phyloP scores from a whole-genome alignment of 1,140 invertebrate genomes.

The Cecropterus lyciades region DNA sequence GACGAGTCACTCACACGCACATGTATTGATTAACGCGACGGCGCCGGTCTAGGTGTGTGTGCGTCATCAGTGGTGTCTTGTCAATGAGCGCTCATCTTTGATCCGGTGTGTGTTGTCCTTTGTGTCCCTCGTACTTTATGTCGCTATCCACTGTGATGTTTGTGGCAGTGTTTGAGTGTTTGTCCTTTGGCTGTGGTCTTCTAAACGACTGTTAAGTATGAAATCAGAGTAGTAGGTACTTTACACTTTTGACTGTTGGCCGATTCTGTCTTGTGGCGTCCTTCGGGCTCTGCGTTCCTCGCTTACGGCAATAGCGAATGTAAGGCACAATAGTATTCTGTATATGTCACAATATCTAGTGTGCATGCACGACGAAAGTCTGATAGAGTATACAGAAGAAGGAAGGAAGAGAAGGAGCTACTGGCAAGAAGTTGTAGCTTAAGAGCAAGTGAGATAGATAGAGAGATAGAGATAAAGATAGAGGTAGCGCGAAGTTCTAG shows the following conservation, averaged over 20 bases:
- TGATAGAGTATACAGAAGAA: constrained; percentile 79
- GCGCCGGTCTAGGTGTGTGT: constrained; percentile 77
- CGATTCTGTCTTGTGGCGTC: constrained; percentile 65
- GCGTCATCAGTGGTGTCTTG: constrained; percentile 71
- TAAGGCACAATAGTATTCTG: constrained; percentile 74
- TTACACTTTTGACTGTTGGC: constrained; percentile 54
- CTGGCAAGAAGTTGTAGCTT: constrained; percentile 79
- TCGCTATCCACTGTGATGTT: constrained; percentile 73
- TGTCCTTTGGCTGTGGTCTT: constrained; percentile 69
- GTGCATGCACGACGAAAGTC: constrained; percentile 82
- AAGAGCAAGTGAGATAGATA: constrained; percentile 79
- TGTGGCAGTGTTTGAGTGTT: constrained; percentile 75
- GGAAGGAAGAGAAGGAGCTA: constrained; percentile 80
- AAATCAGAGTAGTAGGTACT: constrained; percentile 50
- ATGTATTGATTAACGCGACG: constrained; percentile 84
- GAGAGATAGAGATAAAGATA: constrained; percentile 72
- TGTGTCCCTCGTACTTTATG: constrained; percentile 61
- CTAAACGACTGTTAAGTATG: constrained; percentile 63
- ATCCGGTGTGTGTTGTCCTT: constrained; percentile 62
- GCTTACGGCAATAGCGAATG: constrained; percentile 71
- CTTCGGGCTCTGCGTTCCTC: constrained; percentile 64
- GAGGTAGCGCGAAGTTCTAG: constrained; percentile 77
- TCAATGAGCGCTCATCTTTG: constrained; percentile 55
- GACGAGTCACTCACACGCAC: constrained; percentile 83
- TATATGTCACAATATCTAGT: constrained; percentile 83